phyloP scores from a whole-genome alignment of 1,140 invertebrate genomes.

The Thaumatotibia leucotreta region DNA sequence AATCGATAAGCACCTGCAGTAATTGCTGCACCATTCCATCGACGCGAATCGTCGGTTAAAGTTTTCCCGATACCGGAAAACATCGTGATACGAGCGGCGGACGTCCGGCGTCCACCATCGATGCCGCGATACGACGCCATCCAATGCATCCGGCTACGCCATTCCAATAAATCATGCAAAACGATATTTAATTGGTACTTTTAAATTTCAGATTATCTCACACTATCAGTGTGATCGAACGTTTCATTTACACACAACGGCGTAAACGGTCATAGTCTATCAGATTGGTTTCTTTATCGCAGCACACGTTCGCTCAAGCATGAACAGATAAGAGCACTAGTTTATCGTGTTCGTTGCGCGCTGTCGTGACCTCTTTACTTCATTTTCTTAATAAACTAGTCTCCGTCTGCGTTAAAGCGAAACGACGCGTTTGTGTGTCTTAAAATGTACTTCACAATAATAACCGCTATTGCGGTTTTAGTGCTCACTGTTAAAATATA shows the following conservation, averaged over 20 bases:
- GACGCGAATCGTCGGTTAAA: background rate
- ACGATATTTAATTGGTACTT: background rate
- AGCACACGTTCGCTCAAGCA: conserved; percentile 1
- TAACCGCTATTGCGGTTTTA: conserved; percentile 29
- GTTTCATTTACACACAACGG: too few species aligned
- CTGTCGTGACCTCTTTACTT: conserved; percentile 6
- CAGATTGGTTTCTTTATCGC: conserved; percentile 7
- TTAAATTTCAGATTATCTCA: background rate
- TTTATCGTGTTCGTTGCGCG: conserved; percentile 3
- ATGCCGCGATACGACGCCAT: background rate
- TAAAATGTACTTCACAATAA: conserved; percentile 45
- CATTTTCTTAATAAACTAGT: background rate
- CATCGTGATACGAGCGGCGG: background rate
- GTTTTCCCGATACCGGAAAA: conserved; percentile 9
- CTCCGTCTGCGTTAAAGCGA: background rate
- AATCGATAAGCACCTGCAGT: background rate
- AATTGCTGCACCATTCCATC: background rate
- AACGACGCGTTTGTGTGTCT: background rate
- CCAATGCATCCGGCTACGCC: background rate
- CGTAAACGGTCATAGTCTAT: background rate
- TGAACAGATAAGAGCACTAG: background rate
- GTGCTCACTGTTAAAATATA: conserved; percentile 44
- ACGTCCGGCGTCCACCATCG: background rate
- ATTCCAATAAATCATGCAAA: background rate
- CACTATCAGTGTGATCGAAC: too few species aligned